A percentile compares a stretch with the other conserved stretches of the same genome.
These are phyloP conservation scores for Streptopelia turtur DNA, from an alignment of 2,797 vertebrate genomes.

Conservation along the genomic window DNA sequence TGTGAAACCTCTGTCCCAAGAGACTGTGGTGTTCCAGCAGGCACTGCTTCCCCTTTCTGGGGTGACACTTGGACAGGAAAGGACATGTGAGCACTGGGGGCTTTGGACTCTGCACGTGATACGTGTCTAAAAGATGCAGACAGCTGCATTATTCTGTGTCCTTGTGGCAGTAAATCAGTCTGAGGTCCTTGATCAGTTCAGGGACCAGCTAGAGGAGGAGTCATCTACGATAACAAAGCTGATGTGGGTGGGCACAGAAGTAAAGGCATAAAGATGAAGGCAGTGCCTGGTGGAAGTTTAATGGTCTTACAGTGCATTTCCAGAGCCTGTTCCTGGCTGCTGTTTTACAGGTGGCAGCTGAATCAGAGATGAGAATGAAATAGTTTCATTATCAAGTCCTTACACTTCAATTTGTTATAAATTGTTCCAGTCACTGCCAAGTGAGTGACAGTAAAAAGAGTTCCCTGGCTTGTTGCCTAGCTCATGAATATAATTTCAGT, in stretches of 20 bases:
- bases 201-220: neutral
- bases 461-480: conserved; percentile 17
- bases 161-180: neutral
- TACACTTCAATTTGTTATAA: conserved; percentile 32
- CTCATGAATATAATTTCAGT: neutral
- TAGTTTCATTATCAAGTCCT: conserved; percentile 35
- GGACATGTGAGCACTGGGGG: neutral
- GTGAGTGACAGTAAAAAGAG: conserved; percentile 8
- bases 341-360: conserved; percentile 35
- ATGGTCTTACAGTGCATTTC: neutral
- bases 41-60: neutral
- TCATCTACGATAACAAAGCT: neutral
- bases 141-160: neutral
- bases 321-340: neutral
- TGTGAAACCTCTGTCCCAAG: neutral
- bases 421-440: conserved; percentile 8
- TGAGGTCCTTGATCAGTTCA: neutral
- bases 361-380: neutral
- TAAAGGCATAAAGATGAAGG: neutral
- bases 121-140: neutral
- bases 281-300: neutral
- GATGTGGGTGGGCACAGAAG: neutral
- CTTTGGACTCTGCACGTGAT: neutral
- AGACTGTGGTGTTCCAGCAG: neutral
- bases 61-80: neutral